A percentile compares a stretch with the other conserved stretches of the same genome.
Evolutionary conservation across 2,797 vertebrate genomes (phyloP).

Genomic region (Alcedo atthis): DNA sequence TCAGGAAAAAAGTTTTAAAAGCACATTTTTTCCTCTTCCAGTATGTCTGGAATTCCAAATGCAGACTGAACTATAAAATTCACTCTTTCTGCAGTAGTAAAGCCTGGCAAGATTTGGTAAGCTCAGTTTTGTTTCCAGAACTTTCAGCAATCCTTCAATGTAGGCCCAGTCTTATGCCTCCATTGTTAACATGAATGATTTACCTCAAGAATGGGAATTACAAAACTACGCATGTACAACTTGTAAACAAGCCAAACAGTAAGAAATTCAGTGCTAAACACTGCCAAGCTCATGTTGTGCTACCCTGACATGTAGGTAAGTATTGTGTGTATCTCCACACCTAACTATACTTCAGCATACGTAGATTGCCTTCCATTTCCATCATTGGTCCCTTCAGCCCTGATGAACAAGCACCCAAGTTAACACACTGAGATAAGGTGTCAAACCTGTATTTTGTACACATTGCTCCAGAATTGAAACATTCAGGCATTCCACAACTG

Average conservation of each 20-base stretch:
- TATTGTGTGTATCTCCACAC: neutral
- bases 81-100: neutral
- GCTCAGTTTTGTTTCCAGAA: neutral
- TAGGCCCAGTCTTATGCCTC: neutral
- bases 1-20: conserved; percentile 45
- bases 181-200: fast-evolving
- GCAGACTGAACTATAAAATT: conserved; percentile 41
- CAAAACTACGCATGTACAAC: neutral
- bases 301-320: neutral
- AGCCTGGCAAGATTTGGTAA: neutral
- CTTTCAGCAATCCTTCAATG: neutral
- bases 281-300: neutral
- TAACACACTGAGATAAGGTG: neutral
- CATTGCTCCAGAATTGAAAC: neutral
- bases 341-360: neutral
- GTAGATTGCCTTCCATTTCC: neutral
- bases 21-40: neutral
- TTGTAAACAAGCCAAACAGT: neutral
- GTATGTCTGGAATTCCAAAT: conserved; percentile 68
- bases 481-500: neutral
- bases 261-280: neutral
- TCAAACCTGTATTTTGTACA: neutral
- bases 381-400: neutral
- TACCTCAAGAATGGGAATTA: neutral
- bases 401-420: neutral